These are phyloP conservation scores for Mirza zaza DNA, from an alignment of 2,113 vertebrate genomes.

Conservation along the genomic window DNA sequence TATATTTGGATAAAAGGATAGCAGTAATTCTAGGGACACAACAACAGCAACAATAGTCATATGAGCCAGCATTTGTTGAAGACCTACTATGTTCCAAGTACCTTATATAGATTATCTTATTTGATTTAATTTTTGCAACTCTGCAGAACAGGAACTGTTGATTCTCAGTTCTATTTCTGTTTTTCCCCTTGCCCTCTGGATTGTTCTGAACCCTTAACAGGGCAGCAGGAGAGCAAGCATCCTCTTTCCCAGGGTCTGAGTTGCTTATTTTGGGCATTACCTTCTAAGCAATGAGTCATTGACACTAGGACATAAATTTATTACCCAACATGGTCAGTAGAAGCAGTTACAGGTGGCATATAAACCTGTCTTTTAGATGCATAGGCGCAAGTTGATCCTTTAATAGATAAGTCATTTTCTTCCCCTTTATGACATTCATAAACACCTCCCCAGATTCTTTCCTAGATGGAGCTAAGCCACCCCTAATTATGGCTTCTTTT, in stretches of 20 bases:
- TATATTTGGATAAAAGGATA: too few species aligned
- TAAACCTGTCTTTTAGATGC: not conserved
- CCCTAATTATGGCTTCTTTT: constrained; percentile 43
- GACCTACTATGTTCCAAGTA: not conserved
- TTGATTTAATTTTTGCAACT: not conserved
- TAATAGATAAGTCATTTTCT: not conserved
- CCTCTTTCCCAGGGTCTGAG: not conserved
- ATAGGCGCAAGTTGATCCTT: not conserved
- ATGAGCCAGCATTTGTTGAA: not conserved
- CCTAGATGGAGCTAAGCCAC: not conserved
- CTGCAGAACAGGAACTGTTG: not conserved
- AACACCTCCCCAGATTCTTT: constrained; percentile 21
- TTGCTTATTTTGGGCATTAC: not conserved
- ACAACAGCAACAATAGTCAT: not conserved
- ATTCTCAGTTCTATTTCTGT: not conserved
- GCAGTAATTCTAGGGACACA: accelerated
- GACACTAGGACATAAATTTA: not conserved
- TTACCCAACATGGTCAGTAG: not conserved
- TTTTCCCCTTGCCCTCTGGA: not conserved
- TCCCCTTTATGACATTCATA: not conserved
- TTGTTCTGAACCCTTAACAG: not conserved
- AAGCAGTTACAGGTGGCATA: not conserved
- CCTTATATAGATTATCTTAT: not conserved
- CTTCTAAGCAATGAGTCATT: not conserved
- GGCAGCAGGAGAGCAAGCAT: not conserved